A percentile compares a stretch with the other conserved stretches of the same genome.
Evolutionary conservation across 2,113 vertebrate genomes (phyloP).

Genomic region (Cheilinus undulatus): DNA sequence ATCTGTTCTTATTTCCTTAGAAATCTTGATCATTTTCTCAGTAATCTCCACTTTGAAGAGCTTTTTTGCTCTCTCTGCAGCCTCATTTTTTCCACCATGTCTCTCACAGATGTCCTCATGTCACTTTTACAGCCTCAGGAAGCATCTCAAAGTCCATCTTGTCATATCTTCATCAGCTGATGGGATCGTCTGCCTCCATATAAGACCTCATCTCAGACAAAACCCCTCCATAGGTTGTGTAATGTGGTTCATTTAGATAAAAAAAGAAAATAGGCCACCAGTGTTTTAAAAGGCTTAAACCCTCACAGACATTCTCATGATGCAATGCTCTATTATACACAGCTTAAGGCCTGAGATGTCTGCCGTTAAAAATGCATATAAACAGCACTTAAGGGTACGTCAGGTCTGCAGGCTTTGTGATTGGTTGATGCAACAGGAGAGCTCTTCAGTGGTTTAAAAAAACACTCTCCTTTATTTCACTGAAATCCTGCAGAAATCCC

Average conservation of each 20-base stretch:
- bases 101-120: not conserved
- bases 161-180: not conserved
- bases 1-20: too few relatives aligned
- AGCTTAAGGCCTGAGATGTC: conserved; percentile 45
- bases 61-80: not conserved
- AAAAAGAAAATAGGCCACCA: conserved; percentile 56
- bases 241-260: conserved; percentile 13
- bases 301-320: conserved; percentile 51
- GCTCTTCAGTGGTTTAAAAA: conserved; percentile 15
- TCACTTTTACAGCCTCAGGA: not conserved
- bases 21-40: too few relatives aligned
- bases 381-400: conserved; percentile 60
- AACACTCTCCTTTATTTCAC: conserved; percentile 56
- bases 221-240: not conserved
- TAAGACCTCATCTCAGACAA: not conserved
- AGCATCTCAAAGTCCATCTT: conserved; percentile 7
- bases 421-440: conserved; percentile 69
- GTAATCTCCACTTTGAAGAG: too few relatives aligned
- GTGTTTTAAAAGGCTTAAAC: conserved; percentile 32
- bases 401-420: conserved; percentile 41
- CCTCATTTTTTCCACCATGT: not conserved
- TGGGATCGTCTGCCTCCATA: not conserved
- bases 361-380: conserved; percentile 59
- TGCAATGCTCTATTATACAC: conserved; percentile 57
- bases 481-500: conserved; percentile 71